Base-by-base conservation (phyloP, 2,888 invertebrate genomes). In the Automeris io region DNA sequence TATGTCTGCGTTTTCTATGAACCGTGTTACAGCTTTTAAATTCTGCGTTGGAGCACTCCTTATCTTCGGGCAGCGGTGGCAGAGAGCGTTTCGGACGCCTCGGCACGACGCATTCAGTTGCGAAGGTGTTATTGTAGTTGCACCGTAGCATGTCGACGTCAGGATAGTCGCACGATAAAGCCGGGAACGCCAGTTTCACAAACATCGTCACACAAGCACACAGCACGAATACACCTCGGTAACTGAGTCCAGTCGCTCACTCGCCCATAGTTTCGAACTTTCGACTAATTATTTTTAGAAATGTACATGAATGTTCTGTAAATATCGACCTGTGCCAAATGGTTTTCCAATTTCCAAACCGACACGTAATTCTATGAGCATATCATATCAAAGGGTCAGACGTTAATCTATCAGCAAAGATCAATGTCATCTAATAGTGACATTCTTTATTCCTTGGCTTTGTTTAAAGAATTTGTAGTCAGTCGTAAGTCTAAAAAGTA, bases 31-130 rank as follows among this genome's bases (percentile, higher is more conserved):
- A 63, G 43, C 70, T 81, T 40, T 68, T 74, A 38, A 78, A 47
- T 33, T 81, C 82, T 0, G 51, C 60, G 39, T 63, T 78, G 39
- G 70, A 75, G 64, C 79, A 80, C 45, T 83, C 85, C 43, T 76
- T 78, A 47, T 83, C 83, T 46, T 85, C 85, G 0, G 80, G 82
- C 12, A 85, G 47, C 1, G 85, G 72, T 4, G 85, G 73, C 2
- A 85, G 52, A 24, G 60, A 66, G 23, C 80, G 62, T 45, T 79
- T 80, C 1, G 77, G 70, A 1, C 81, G 64, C 5, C 73, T 58
- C 5, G 82, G 81, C 12, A 77, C 49, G 9, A 81, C 74, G 47
- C 78, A 83, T 46, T 83, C 81, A 0, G 76, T 78, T 2, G 70
- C 72, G 34, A 70, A 79, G 43, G 51, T 57, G 36, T 73, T 77